Base-by-base conservation (phyloP, 2,113 vertebrate species). In the Boleophthalmus pectinirostris region DNA sequence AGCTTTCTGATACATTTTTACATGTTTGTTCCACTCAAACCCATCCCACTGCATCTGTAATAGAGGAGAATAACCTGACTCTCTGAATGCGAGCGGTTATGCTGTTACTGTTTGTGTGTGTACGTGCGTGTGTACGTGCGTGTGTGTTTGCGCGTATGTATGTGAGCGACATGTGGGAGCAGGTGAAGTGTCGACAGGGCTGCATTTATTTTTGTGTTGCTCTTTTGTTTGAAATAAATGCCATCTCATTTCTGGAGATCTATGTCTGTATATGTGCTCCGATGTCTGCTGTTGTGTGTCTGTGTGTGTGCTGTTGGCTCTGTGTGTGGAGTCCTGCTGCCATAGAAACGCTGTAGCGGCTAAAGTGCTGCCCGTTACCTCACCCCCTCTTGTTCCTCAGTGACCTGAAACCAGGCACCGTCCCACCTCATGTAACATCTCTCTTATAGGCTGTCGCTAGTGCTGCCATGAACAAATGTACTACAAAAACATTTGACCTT, bases 381-480 rank as follows among this genome's bases (percentile, higher is more conserved):
- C 89, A 92, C 89, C 87, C 89, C 89, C 85, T 87, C 84, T 74
- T 83, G 76, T 78, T 82, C 89, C 78, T 87, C 70, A 76, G 82
- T 78, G 85, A 86, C 85, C 85, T 77, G 84, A 74, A 77, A 78
- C 54, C 78, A 80, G 84, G 71, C 35, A 67, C 78, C 13, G 18
- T 76, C 58, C 80, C 71, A 49, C 71, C 78, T 79, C 75, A 79
- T 49, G 11, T 70, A 81, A 74, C 80, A 83, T 69, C 45, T 78
- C 81, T 57, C 76, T 79, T 82, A 58, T 80, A 82, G 87, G 80
- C 82, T 77, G 74, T 73, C 64, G 45, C 46, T 57, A 68, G 57
- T 56, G 29, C 68, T 81, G 76, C 82, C 83, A 75, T 54, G 72
- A 78, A 67, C 66, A n/a, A 24, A 69, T 75, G 14, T 58, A 58